phyloP scores from a whole-genome alignment of 2,888 invertebrate genomes.

The Slavum lentiscoides region DNA sequence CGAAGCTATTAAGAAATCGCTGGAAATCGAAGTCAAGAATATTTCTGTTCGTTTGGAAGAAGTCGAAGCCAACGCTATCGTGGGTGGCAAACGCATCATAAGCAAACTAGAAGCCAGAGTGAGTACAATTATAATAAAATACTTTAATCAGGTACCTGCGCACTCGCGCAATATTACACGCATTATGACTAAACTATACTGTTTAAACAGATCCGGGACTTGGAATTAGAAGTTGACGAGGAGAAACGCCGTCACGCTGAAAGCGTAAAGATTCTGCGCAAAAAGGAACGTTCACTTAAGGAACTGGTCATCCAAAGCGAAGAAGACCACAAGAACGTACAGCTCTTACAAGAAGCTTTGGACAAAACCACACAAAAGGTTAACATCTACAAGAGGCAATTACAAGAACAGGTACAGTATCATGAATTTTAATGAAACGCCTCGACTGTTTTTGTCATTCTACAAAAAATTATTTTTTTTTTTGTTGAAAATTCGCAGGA shows the following conservation, averaged over 20 bases:
- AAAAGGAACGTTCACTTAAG: constrained; percentile 96
- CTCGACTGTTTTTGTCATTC: not conserved
- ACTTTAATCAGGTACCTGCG: not conserved
- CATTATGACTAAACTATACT: no score
- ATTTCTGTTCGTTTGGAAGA: constrained; percentile 90
- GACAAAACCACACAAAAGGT: constrained; percentile 87
- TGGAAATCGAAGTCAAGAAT: constrained; percentile 97
- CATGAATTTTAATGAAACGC: no score
- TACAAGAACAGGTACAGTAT: constrained; percentile 78
- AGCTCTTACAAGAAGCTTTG: constrained; percentile 85
- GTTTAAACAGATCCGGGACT: constrained; percentile 73
- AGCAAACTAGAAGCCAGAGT: constrained; percentile 91
- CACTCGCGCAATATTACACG: no score
- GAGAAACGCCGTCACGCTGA: constrained; percentile 97
- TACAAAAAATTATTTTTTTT: no score
- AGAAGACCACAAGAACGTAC: constrained; percentile 95
- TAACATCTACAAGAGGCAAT: constrained; percentile 92
- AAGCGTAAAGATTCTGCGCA: constrained; percentile 95
- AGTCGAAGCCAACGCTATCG: constrained; percentile 95
- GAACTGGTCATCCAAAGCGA: constrained; percentile 93
- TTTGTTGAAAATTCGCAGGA: constrained; percentile 76
- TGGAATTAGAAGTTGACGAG: constrained; percentile 93
- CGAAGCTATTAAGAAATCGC: constrained; percentile 95
- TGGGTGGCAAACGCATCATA: constrained; percentile 95
- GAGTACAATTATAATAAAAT: constrained; percentile 56